Evolutionary conservation across 2,113 vertebrate genomes (phyloP).

Genomic region (Strigops habroptila): DNA sequence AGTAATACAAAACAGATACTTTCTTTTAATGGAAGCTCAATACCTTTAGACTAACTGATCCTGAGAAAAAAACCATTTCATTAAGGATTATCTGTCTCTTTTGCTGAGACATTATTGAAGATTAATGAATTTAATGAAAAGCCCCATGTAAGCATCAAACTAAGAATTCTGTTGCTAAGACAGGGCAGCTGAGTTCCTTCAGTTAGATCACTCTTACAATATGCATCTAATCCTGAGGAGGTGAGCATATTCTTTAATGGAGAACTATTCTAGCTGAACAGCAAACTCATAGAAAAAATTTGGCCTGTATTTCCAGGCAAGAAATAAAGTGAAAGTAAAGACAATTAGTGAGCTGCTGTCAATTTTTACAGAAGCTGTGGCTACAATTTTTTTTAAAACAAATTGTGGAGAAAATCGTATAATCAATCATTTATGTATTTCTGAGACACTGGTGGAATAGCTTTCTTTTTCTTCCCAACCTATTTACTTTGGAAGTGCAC

Average conservation of each 20-base stretch:
- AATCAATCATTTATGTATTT: background rate
- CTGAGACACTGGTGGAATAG: background rate
- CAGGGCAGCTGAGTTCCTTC: slow-evolving; percentile 27
- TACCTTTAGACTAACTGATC: slow-evolving; percentile 38
- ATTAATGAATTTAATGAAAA: slow-evolving; percentile 63
- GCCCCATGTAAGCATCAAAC: slow-evolving; percentile 20
- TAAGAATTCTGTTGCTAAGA: slow-evolving; percentile 54
- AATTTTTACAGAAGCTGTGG: background rate
- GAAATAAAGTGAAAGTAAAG: background rate
- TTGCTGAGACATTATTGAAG: slow-evolving; percentile 47
- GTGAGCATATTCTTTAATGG: slow-evolving; percentile 12
- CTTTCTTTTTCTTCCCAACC: background rate
- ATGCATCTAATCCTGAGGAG: slow-evolving; percentile 7
- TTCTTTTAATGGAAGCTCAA: slow-evolving; percentile 16
- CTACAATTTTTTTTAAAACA: background rate
- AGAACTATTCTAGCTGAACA: background rate
- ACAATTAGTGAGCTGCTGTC: background rate
- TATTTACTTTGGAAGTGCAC: background rate
- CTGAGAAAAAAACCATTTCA: slow-evolving; percentile 39
- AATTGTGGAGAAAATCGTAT: background rate
- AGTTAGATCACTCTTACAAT: slow-evolving; percentile 6
- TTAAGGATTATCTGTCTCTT: slow-evolving; percentile 57
- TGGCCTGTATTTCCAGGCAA: background rate
- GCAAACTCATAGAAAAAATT: background rate
- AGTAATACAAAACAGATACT: slow-evolving; percentile 13